Evolutionary conservation across 2,797 vertebrate species (phyloP).

Genomic region (Tenualosa ilisha): DNA sequence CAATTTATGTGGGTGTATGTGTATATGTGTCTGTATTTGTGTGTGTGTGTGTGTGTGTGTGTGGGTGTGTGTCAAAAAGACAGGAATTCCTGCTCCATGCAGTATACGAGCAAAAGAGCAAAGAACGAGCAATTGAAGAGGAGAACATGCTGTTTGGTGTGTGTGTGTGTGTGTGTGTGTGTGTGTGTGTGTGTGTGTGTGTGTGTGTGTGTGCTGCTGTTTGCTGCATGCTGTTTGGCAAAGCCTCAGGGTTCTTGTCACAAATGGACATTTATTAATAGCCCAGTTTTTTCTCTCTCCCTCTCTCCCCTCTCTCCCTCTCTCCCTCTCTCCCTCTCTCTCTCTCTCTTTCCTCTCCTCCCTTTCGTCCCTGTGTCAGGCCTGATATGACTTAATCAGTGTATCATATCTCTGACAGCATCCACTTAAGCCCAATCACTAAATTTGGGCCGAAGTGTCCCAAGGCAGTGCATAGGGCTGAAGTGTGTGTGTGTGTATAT

Average conservation of each 20-base stretch:
- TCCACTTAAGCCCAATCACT: conserved; percentile 80
- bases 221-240: conserved; percentile 56
- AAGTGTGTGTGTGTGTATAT: conserved; percentile 43
- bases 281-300: conserved; percentile 29
- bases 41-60: background rate
- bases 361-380: conserved; percentile 53
- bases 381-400: conserved; percentile 82
- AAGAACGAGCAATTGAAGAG: conserved; percentile 22
- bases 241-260: conserved; percentile 82
- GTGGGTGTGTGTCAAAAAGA: background rate
- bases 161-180: no score
- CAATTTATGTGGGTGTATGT: background rate
- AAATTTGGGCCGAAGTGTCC: conserved; percentile 79
- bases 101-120: conserved; percentile 7
- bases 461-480: conserved; percentile 64
- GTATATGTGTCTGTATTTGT: background rate
- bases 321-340: background rate
- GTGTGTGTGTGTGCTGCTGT: no score
- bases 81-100: background rate
- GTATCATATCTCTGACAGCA: conserved; percentile 83
- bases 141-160: conserved; percentile 51
- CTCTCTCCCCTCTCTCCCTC: background rate
- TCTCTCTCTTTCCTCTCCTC: background rate
- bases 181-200: no score
- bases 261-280: conserved; percentile 84